Percentiles rank a stretch among this genome's conserved stretches.
Evolutionary conservation across 2,888 invertebrate genomes (phyloP).

Genomic region (Sympetrum striolatum): DNA sequence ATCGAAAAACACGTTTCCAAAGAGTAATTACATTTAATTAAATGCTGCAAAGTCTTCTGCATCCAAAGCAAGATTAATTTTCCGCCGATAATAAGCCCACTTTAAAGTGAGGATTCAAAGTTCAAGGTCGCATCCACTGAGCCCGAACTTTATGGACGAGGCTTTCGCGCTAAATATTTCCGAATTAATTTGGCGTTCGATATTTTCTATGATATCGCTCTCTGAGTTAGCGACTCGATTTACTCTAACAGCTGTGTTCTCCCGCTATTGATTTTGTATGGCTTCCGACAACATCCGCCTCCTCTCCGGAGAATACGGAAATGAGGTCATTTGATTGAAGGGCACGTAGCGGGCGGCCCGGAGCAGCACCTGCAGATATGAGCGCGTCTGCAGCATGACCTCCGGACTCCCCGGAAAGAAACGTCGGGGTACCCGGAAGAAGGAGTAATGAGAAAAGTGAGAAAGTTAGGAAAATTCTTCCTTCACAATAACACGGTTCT

Average conservation of each 20-base stretch:
- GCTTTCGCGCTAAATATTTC: too few relatives aligned
- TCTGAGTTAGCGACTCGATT: neutral
- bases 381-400: neutral
- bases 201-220: too few relatives aligned
- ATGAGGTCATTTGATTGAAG: neutral
- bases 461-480: neutral
- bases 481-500: too few relatives aligned
- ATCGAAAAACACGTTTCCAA: too few relatives aligned
- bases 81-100: too few relatives aligned
- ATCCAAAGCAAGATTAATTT: too few relatives aligned
- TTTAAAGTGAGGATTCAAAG: too few relatives aligned
- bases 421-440: neutral
- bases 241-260: neutral
- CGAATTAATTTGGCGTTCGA: too few relatives aligned
- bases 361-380: neutral
- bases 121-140: too few relatives aligned
- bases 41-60: too few relatives aligned
- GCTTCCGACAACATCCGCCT: neutral
- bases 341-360: neutral
- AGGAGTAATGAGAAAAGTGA: neutral
- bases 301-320: neutral
- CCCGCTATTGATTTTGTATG: neutral
- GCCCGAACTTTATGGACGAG: too few relatives aligned
- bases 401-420: neutral
- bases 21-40: too few relatives aligned